phyloP scores from a whole-genome alignment of 2,888 invertebrate species.

The Pollenia amentaria region DNA sequence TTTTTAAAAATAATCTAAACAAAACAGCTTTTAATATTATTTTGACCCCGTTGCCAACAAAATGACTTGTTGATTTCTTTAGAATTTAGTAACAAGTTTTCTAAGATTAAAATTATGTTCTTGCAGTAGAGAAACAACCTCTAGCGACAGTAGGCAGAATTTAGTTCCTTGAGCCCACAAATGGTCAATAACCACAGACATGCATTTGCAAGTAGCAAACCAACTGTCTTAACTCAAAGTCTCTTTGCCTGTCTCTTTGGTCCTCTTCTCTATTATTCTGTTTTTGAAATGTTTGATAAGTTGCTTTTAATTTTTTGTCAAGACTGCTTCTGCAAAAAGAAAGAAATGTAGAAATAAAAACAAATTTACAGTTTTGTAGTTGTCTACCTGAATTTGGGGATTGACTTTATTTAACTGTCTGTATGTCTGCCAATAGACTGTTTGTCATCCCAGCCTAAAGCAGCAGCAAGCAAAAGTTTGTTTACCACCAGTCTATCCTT shows the following conservation, averaged over 20 bases:
- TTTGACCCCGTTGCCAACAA: conserved; percentile 55
- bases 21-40: conserved; percentile 16
- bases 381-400: conserved; percentile 36
- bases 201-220: conserved; percentile 32
- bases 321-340: conserved; percentile 45
- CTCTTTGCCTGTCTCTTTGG: background rate
- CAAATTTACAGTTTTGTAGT: conserved; percentile 48
- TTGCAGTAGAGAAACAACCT: conserved; percentile 13
- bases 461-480: conserved; percentile 33
- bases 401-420: conserved; percentile 17
- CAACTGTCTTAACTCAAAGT: background rate
- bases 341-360: conserved; percentile 9
- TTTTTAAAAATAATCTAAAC: background rate
- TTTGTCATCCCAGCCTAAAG: conserved; percentile 14
- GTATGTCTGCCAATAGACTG: conserved; percentile 13
- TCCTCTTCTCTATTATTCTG: background rate
- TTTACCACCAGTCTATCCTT: conserved; percentile 26
- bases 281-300: conserved; percentile 38
- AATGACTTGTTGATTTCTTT: conserved; percentile 54
- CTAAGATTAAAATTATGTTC: conserved; percentile 49
- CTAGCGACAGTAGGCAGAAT: conserved; percentile 48
- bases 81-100: conserved; percentile 67
- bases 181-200: conserved; percentile 75
- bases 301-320: conserved; percentile 63
- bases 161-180: conserved; percentile 80